A percentile compares a stretch with the other conserved stretches of the same genome.
These are phyloP conservation scores for Aphidius gifuensis DNA, from an alignment of 1,140 invertebrate species.

Conservation along the genomic window DNA sequence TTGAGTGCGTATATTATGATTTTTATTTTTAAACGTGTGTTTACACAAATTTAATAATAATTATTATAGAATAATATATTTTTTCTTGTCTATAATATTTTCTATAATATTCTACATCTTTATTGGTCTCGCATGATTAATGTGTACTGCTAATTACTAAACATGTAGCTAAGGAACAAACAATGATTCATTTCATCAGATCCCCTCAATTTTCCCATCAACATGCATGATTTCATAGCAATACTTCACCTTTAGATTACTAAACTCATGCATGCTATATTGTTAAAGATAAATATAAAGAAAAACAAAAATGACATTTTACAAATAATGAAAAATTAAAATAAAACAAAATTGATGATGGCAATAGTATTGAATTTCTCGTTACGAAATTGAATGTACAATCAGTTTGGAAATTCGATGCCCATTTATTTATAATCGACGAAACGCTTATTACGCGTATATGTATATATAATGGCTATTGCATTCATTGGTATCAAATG, in stretches of 20 bases:
- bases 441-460: slow-evolving; percentile 40
- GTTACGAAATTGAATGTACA: background rate
- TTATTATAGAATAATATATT: too few relatives aligned
- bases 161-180: slow-evolving; percentile 35
- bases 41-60: too few relatives aligned
- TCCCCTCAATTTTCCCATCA: slow-evolving; percentile 42
- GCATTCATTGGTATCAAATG: slow-evolving; percentile 30
- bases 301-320: background rate
- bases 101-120: too few relatives aligned
- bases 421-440: slow-evolving; percentile 38
- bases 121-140: slow-evolving; percentile 42
- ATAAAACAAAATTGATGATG: background rate
- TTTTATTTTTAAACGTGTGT: too few relatives aligned
- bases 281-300: background rate
- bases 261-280: too few relatives aligned
- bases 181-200: too few relatives aligned
- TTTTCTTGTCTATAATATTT: too few relatives aligned
- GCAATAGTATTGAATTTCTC: background rate
- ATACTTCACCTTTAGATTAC: too few relatives aligned
- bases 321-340: background rate
- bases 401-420: slow-evolving; percentile 1
- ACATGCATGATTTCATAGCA: slow-evolving; percentile 20
- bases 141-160: slow-evolving; percentile 55
- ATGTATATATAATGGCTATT: background rate
- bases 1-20: slow-evolving; percentile 5